phyloP scores from a whole-genome alignment of 30 jellyfish, hydroid and myxozoan genomes.

The Aurelia coerulea region DNA sequence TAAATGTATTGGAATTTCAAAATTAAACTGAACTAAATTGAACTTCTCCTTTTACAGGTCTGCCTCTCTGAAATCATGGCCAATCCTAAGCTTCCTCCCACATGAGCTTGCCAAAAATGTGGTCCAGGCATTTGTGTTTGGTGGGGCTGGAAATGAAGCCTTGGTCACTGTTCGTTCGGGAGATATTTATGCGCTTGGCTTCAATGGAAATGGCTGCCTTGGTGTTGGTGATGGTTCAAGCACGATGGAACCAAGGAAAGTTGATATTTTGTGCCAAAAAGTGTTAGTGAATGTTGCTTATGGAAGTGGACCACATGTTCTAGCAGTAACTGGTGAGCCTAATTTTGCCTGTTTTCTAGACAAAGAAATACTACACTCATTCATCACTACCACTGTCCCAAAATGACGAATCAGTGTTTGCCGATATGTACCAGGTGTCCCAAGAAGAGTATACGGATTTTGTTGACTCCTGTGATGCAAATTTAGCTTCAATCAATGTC shows the following conservation, averaged over 20 bases:
- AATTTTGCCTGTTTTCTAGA: not conserved
- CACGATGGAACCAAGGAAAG: constrained; percentile 74
- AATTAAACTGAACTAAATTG: no score
- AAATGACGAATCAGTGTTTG: no score
- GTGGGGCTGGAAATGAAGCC: constrained; percentile 96
- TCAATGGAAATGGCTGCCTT: constrained; percentile 93
- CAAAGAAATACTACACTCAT: no score
- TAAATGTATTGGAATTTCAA: no score
- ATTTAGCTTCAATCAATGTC: no score
- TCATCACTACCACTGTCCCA: no score
- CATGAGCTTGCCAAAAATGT: constrained; percentile 70
- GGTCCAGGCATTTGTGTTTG: constrained; percentile 83
- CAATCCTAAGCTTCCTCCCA: constrained; percentile 89
- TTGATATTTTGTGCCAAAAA: constrained; percentile 70
- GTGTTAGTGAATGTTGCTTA: constrained; percentile 58
- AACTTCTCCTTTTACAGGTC: not conserved
- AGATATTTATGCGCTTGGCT: constrained; percentile 80
- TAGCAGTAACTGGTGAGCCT: constrained; percentile 81
- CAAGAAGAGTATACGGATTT: no score
- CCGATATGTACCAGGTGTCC: no score
- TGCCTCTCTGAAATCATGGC: constrained; percentile 70
- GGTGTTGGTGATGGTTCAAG: constrained; percentile 82
- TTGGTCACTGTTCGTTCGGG: constrained; percentile 71
- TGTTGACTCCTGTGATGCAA: no score
- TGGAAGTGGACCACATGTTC: constrained; percentile 92